Conservation (phyloP, 2,888 invertebrate species). For the Rhamnusium bicolor region DNA sequence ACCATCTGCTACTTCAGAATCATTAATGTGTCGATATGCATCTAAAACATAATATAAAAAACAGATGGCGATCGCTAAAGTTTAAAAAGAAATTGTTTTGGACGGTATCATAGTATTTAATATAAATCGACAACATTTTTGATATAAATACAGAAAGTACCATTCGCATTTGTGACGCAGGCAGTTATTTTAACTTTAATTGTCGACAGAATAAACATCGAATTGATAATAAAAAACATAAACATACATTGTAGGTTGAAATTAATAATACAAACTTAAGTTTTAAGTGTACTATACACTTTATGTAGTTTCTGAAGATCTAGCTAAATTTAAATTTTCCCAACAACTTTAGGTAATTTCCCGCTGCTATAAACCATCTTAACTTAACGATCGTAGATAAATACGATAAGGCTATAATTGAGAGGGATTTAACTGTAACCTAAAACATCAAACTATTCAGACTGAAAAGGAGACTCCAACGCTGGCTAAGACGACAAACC, state of each 20-base stretch:
- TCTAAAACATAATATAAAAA: slow-evolving; percentile 1
- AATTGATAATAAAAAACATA: background rate
- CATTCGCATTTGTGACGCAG: too few relatives aligned
- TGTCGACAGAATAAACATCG: too few relatives aligned
- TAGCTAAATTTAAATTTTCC: slow-evolving; percentile 32
- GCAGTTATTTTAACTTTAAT: too few relatives aligned
- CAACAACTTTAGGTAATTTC: slow-evolving; percentile 27
- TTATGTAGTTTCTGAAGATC: slow-evolving; percentile 26
- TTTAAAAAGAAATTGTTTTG: slow-evolving; percentile 6
- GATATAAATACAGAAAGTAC: too few relatives aligned
- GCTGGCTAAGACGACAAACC: slow-evolving; percentile 39
- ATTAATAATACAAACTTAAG: background rate
- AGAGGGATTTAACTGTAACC: slow-evolving; percentile 27
- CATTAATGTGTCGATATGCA: background rate
- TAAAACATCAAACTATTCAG: slow-evolving; percentile 33
- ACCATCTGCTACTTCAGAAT: slow-evolving; percentile 15
- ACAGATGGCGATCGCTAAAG: slow-evolving; percentile 15
- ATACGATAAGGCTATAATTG: slow-evolving; percentile 40
- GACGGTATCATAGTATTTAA: too few relatives aligned
- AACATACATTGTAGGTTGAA: background rate
- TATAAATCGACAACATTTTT: too few relatives aligned
- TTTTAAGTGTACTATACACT: too few relatives aligned
- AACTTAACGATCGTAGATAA: slow-evolving; percentile 43
- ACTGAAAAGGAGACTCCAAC: slow-evolving; percentile 38
- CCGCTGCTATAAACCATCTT: slow-evolving; percentile 40